Conservation (phyloP, 2,797 vertebrate species). For the Alfaro cultratus region DNA sequence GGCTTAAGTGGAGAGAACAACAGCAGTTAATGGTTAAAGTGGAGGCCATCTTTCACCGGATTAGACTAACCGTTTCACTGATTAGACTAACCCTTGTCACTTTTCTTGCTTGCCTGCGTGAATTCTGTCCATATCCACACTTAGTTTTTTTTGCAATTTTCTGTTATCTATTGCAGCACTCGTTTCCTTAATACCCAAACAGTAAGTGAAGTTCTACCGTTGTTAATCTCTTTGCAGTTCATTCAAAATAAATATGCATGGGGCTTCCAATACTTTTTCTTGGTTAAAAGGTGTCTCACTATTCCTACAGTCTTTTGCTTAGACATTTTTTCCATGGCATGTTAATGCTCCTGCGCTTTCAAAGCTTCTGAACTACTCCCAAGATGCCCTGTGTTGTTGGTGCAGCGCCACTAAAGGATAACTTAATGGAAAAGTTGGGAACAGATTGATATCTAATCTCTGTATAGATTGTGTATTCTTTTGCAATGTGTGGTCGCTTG, state of each 20-base stretch:
- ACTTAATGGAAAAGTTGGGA: neutral
- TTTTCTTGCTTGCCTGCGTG: conserved; percentile 1
- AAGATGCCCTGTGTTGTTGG: neutral
- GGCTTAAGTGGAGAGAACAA: conserved; percentile 64
- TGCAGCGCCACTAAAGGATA: neutral
- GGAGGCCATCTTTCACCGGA: conserved; percentile 62
- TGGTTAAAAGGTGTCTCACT: neutral
- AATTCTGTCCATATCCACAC: conserved; percentile 2
- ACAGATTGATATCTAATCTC: conserved; percentile 1
- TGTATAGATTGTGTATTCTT: neutral
- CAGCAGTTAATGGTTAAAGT: conserved; percentile 63
- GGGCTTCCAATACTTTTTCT: neutral
- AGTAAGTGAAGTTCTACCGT: neutral
- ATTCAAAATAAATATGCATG: neutral
- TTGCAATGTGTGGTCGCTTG: neutral
- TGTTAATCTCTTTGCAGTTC: neutral
- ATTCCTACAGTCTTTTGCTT: neutral
- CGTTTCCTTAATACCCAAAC: neutral
- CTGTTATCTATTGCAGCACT: neutral
- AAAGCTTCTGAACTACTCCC: neutral
- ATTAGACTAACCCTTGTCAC: conserved; percentile 46
- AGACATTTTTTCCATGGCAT: neutral
- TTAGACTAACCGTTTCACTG: conserved; percentile 44
- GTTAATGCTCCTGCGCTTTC: neutral
- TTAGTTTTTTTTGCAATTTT: neutral